These are phyloP conservation scores for Cheilosia vulpina DNA, from an alignment of 2,888 invertebrate genomes.

Conservation along the genomic window DNA sequence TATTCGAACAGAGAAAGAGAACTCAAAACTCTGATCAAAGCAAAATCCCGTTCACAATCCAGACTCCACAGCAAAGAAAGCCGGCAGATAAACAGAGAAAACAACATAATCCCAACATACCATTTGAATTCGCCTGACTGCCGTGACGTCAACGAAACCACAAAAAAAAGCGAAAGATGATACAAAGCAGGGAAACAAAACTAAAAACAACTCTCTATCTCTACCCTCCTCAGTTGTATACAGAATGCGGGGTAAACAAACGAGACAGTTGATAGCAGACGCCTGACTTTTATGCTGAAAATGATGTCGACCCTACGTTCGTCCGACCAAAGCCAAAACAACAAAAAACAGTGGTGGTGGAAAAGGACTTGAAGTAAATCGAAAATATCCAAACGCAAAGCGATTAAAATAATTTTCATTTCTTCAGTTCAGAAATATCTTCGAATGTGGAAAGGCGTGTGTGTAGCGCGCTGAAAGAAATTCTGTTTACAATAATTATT, in stretches of 20 bases:
- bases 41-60: not conserved
- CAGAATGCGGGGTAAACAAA: constrained; percentile 22
- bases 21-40: not conserved
- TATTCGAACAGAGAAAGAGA: constrained; percentile 2
- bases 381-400: constrained; percentile 30
- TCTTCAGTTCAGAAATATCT: constrained; percentile 54
- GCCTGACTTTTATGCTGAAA: not conserved
- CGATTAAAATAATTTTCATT: constrained; percentile 55
- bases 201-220: not conserved
- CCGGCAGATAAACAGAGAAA: constrained; percentile 23
- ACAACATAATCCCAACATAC: not conserved
- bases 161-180: constrained; percentile 53
- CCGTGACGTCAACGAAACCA: not conserved
- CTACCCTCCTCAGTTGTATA: constrained; percentile 1
- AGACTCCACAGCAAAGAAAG: not conserved
- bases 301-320: constrained; percentile 11
- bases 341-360: not conserved
- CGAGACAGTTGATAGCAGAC: constrained; percentile 41
- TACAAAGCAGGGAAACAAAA: constrained; percentile 18
- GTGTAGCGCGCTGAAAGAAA: not conserved
- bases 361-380: not conserved
- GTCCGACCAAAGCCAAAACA: constrained; percentile 12
- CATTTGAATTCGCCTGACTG: not conserved
- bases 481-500: not conserved
- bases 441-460: constrained; percentile 38